phyloP scores from a whole-genome alignment of 1,140 invertebrate genomes.

The Tetramorium parvispinum region DNA sequence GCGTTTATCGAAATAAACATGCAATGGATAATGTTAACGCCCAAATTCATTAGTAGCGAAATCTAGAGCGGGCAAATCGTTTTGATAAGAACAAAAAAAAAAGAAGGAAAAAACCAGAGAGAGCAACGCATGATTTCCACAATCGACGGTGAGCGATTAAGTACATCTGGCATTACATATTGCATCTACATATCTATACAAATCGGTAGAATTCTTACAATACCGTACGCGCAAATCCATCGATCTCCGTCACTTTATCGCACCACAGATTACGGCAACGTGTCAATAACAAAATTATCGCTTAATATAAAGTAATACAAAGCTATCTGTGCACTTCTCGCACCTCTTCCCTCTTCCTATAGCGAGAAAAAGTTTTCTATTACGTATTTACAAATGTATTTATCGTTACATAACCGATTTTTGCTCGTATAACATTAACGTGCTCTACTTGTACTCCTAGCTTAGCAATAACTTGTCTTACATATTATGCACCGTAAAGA shows the following conservation, averaged over 20 bases:
- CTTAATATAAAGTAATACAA: conserved; percentile 39
- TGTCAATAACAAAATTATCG: conserved; percentile 56
- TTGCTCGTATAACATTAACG: conserved; percentile 15
- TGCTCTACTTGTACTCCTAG: conserved; percentile 4
- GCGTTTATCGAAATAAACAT: background rate
- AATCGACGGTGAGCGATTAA: conserved; percentile 38
- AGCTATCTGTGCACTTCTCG: conserved; percentile 24
- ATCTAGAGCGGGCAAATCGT: background rate
- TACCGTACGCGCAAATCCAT: background rate
- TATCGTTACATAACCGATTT: conserved; percentile 7
- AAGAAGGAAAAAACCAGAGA: background rate
- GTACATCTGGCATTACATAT: conserved; percentile 49
- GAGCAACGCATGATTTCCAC: background rate
- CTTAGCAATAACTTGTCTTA: background rate
- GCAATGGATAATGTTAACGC: background rate
- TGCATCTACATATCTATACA: conserved; percentile 7
- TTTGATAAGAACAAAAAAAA: background rate
- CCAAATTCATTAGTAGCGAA: background rate
- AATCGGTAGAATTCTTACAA: conserved; percentile 8
- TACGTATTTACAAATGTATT: conserved; percentile 62
- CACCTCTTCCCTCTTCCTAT: background rate
- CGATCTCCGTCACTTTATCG: conserved; percentile 10
- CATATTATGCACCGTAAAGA: background rate
- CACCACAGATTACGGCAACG: background rate
- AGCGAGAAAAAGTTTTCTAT: background rate